Conservation (phyloP, 2,888 invertebrate genomes). For the Drosophila rellima region DNA sequence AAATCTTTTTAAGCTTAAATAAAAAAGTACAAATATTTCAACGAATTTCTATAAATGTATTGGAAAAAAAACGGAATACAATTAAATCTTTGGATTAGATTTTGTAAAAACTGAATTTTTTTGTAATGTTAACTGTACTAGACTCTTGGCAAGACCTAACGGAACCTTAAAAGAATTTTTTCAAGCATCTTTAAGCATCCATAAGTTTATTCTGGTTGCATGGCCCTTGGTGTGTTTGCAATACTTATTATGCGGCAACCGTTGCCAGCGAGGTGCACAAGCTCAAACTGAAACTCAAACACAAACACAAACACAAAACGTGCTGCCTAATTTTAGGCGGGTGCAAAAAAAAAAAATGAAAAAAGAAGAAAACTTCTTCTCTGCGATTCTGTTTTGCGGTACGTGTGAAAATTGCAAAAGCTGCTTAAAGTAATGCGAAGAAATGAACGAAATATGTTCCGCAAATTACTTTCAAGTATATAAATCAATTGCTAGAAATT, state of each 20-base stretch:
- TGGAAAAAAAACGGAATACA: no score
- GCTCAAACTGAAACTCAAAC: slow-evolving; percentile 26
- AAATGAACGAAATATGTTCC: slow-evolving; percentile 46
- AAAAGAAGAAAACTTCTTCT: slow-evolving; percentile 13
- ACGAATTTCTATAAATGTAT: no score
- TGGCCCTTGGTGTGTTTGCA: slow-evolving; percentile 34
- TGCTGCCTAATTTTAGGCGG: slow-evolving; percentile 71
- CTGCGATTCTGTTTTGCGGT: slow-evolving; percentile 3
- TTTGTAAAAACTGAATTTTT: neutral
- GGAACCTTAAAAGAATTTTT: neutral
- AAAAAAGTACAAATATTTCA: no score
- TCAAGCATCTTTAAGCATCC: slow-evolving; percentile 13
- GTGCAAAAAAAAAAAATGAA: neutral
- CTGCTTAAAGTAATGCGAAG: slow-evolving; percentile 46
- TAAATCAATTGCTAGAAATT: slow-evolving; percentile 48
- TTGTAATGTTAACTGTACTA: neutral
- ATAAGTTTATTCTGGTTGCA: slow-evolving; percentile 16
- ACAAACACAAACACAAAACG: slow-evolving; percentile 51
- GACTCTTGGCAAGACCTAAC: neutral
- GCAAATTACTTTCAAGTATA: slow-evolving; percentile 43
- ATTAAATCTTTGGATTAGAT: neutral
- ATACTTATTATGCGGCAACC: slow-evolving; percentile 74
- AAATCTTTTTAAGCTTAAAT: no score
- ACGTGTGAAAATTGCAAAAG: slow-evolving; percentile 58
- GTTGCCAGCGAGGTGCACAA: slow-evolving; percentile 52